Evolutionary conservation across 2,113 vertebrate species (phyloP), one percentile per base, ranked within the genome.

Genomic region (Australoheros scitulus): DNA sequence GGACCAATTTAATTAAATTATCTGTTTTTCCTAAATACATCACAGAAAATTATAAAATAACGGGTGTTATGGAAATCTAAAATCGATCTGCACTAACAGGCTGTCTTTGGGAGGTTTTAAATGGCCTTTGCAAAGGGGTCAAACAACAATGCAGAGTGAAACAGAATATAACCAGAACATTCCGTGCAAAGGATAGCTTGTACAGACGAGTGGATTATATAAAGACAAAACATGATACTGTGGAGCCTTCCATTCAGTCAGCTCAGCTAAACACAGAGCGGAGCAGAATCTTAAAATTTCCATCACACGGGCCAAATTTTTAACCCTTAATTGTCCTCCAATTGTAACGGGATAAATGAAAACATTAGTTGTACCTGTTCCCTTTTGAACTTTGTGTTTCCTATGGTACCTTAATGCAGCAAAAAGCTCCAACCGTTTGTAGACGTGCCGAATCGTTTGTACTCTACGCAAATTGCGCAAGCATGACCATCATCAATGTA

Each of bases 401-500:
- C 63, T 52, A 84, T 38, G 34, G 85, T 38, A 24, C 74, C 0
- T 72, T 1, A 84, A 81, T 5, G 81, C 77, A 24, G 10, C 82
- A 17, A 0, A 13, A 20, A 17, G 78, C 22, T 68, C 20, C 11
- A 7, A 17, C 38, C 0, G 8, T 32, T 52, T 74, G 80, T 87
- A 90, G 85, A 88, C 86, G 88, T 43, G n/a, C 61, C 3, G 60
- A 58, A 59, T 14, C 17, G n/a, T 20, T 38, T 20, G 17, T 36
- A 24, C 3, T 18, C 26, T 77, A 89, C 91, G 92, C 43, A 87
- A 80, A 79, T 3, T 8, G 0, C 91, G 77, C 80, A 80, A 2
- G 4, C 2, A 0, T 1, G 2, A 0, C 1, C 6, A 0, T 0
- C 24, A 0, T 3, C 20, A 2, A 4, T 0, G 3, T 1, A 1